These are phyloP conservation scores for Coptotermes formosanus DNA, from an alignment of 1,140 invertebrate species.

Conservation along the genomic window DNA sequence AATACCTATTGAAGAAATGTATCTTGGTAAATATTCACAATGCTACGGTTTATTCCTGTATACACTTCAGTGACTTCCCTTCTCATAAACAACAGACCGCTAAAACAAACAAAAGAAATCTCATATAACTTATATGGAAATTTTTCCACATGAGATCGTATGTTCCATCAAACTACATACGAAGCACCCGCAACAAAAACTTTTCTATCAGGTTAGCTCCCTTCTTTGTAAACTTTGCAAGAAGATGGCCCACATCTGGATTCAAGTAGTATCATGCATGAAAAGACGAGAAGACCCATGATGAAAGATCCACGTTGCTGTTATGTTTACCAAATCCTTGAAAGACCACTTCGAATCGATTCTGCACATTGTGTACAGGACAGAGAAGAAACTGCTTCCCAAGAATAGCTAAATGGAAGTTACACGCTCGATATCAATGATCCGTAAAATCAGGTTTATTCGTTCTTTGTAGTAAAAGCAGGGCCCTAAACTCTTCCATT, in stretches of 20 bases:
- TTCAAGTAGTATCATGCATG: neutral
- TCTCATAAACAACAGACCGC: neutral
- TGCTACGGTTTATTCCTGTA: neutral
- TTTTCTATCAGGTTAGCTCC: neutral
- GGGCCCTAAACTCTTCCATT: neutral
- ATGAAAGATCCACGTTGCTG: neutral
- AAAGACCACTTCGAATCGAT: neutral
- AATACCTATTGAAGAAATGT: too few species aligned
- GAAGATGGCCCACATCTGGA: neutral
- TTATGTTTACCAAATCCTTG: neutral
- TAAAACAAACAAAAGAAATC: constrained; percentile 13
- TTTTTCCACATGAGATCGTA: neutral
- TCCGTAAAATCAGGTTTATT: neutral
- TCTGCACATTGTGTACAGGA: neutral
- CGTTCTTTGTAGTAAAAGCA: neutral
- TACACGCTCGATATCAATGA: neutral
- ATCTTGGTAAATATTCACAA: too few species aligned
- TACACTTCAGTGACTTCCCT: neutral
- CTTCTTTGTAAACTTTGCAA: constrained; percentile 6
- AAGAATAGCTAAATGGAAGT: neutral
- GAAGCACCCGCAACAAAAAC: neutral
- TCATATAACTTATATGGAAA: constrained; percentile 6
- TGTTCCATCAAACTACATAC: constrained; percentile 12
- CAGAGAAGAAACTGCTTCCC: neutral
- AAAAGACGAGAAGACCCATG: neutral